Evolutionary conservation across 2,888 invertebrate species (phyloP), one percentile per base, ranked within the genome.

Genomic region (Drosophila glabriapex): DNA sequence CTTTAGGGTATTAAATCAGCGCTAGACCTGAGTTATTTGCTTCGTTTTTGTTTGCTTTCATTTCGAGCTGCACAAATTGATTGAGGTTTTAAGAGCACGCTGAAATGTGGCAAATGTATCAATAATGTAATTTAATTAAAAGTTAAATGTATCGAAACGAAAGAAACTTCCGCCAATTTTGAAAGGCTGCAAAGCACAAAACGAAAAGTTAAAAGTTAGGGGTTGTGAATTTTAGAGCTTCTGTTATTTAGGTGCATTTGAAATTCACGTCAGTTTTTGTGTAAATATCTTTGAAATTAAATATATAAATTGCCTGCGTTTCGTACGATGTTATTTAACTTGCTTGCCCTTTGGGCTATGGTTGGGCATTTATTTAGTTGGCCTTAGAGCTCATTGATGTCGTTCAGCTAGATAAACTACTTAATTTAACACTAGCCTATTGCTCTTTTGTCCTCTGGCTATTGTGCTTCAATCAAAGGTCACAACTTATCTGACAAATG

Each of bases 401-500:
- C 61, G 55, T 71, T 65, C 65, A 58, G 62, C 74, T 82, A 70
- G 82, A 82, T 63, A 80, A 82, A 82, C 74, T 78, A 71, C 55
- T 66, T 68, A 56, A 78, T 82, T 82, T 73, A 62, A 63, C 78
- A 73, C 67, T 69, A 64, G 49, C 46, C 39, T 9, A 49, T 22
- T 50, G 49, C 55, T 52, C 43, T 54, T 60, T 69, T 63, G 68
- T 67, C 61, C 54, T 41, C 19, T 55, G 43, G 46, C 61, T 46
- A 55, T 59, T 69, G 76, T 65, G 78, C 61, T 74, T 60, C 71
- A 78, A 80, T 88, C 88, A 88, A 79, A 82, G 83, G 77, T 82
- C 67, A 61, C 67, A 75, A 70, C 80, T 65, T 85, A 90, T 90
- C 88, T 78, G 78, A 75, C 78, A 90, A 88, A 90, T 83, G 80